These are phyloP conservation scores for Lagopus leucura DNA, from an alignment of 2,113 vertebrate genomes.

Conservation along the genomic window DNA sequence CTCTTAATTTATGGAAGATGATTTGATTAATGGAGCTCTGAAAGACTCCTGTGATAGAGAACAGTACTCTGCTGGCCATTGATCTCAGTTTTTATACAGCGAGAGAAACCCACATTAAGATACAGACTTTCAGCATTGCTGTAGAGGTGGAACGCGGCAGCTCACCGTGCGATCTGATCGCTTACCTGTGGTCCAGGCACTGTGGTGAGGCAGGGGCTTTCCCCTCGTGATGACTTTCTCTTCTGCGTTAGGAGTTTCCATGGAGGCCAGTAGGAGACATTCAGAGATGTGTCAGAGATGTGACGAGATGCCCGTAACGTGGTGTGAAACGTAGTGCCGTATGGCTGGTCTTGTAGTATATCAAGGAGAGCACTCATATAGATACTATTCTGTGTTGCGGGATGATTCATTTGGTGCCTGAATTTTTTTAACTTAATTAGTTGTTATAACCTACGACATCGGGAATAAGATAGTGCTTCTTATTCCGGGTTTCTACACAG, in stretches of 20 bases:
- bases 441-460: slow-evolving; percentile 37
- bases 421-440: slow-evolving; percentile 61
- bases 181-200: neutral
- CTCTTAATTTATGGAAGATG: neutral
- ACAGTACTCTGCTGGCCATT: slow-evolving; percentile 14
- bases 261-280: neutral
- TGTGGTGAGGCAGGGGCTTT: neutral
- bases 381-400: slow-evolving; percentile 37
- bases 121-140: neutral
- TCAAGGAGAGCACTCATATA: slow-evolving; percentile 38
- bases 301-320: neutral
- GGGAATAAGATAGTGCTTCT: slow-evolving; percentile 66
- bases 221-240: slow-evolving; percentile 9
- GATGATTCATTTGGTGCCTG: slow-evolving; percentile 61
- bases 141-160: slow-evolving; percentile 1
- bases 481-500: slow-evolving; percentile 69
- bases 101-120: slow-evolving; percentile 54
- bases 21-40: slow-evolving; percentile 33
- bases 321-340: neutral
- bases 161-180: neutral
- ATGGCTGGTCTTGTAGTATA: slow-evolving; percentile 42
- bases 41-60: neutral
- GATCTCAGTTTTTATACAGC: slow-evolving; percentile 41
- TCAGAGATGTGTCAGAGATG: neutral
- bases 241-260: neutral